Conservation (phyloP, 2,888 invertebrate species). For the Tenthredo scrophulariae region DNA sequence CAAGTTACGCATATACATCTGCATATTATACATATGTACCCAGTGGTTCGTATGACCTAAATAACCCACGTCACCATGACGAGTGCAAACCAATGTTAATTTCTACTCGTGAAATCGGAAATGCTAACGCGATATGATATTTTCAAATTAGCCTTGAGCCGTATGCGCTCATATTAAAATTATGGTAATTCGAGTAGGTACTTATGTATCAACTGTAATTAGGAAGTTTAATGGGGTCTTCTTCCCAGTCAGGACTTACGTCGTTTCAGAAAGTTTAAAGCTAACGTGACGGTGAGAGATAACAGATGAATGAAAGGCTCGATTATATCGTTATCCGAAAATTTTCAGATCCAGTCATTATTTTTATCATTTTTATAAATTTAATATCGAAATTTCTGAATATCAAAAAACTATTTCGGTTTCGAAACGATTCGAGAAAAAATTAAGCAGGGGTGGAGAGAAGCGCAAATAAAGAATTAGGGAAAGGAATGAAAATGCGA, state of each 20-base stretch:
- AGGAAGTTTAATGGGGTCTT: background rate
- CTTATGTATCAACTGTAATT: background rate
- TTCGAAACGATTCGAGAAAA: background rate
- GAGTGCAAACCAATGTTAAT: background rate
- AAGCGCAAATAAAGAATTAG: background rate
- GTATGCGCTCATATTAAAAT: background rate
- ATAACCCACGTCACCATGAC: background rate
- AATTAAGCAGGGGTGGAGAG: background rate
- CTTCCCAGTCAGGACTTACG: background rate
- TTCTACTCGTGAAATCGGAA: background rate
- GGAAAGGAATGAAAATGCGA: background rate
- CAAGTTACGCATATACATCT: background rate
- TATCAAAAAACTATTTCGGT: no score
- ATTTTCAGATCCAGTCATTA: no score
- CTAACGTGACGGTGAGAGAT: no score
- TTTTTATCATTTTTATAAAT: no score
- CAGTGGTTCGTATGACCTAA: constrained; percentile 15
- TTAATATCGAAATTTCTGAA: no score
- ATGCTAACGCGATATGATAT: constrained; percentile 7
- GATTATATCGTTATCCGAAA: no score
- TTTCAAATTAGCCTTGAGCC: constrained; percentile 31
- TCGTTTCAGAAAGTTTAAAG: no score
- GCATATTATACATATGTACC: background rate
- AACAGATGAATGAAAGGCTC: no score
- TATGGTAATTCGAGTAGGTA: background rate